These are phyloP conservation scores for Fabriciana adippe DNA, from an alignment of 2,888 invertebrate genomes.

Conservation along the genomic window DNA sequence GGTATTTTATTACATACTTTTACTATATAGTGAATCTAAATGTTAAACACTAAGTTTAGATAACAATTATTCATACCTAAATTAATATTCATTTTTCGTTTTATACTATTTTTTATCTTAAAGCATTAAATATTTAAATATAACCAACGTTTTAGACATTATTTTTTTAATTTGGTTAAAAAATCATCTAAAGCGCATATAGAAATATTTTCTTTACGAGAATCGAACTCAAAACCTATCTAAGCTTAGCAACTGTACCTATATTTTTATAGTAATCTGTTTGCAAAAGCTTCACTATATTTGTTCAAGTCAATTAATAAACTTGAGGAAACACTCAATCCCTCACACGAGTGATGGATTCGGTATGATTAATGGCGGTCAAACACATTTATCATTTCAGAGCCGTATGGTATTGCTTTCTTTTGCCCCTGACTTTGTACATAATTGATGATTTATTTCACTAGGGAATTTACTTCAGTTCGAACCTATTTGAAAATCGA, in stretches of 20 bases:
- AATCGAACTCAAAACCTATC: background rate
- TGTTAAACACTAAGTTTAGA: no score
- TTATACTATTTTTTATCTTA: no score
- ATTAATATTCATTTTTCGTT: no score
- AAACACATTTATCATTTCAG: constrained; percentile 32
- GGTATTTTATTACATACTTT: no score
- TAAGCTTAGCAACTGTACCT: background rate
- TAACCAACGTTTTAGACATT: no score
- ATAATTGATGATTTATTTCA: constrained; percentile 16
- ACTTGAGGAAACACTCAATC: constrained; percentile 34
- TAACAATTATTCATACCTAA: no score
- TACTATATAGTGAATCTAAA: no score
- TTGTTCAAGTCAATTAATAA: constrained; percentile 33
- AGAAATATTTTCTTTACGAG: background rate
- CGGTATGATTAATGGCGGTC: constrained; percentile 32
- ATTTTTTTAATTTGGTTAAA: background rate
- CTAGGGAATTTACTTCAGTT: background rate
- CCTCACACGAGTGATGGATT: constrained; percentile 29
- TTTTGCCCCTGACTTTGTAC: constrained; percentile 18
- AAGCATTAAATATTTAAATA: no score
- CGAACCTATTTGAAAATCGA: no score
- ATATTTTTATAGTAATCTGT: background rate
- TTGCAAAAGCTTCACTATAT: constrained; percentile 15
- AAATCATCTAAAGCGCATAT: background rate
- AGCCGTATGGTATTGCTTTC: constrained; percentile 18